Evolutionary conservation across 2,888 invertebrate species (phyloP).

Genomic region (Agrochola macilenta): DNA sequence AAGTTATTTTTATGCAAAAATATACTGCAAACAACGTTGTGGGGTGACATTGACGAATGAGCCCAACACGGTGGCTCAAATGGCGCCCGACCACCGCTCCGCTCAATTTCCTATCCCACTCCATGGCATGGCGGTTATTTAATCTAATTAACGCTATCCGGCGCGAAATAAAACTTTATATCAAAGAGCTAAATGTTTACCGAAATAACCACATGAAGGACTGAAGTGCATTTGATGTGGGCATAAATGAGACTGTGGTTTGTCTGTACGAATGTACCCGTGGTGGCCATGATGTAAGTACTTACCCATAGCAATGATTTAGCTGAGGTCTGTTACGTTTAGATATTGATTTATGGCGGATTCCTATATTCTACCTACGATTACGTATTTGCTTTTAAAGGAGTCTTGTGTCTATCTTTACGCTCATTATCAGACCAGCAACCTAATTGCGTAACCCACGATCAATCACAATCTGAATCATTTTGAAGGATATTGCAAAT

Average conservation of each 20-base stretch:
- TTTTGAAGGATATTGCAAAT: too few relatives aligned
- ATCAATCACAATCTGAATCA: too few relatives aligned
- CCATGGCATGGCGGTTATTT: slow-evolving; percentile 68
- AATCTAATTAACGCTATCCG: slow-evolving; percentile 69
- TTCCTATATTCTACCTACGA: background rate
- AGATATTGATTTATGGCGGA: slow-evolving; percentile 4
- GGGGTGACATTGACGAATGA: slow-evolving; percentile 83
- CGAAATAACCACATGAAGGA: slow-evolving; percentile 65
- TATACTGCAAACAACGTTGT: slow-evolving; percentile 78
- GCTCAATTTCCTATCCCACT: slow-evolving; percentile 79
- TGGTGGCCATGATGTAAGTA: slow-evolving; percentile 14
- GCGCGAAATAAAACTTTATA: slow-evolving; percentile 65
- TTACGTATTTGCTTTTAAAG: background rate
- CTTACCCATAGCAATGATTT: slow-evolving; percentile 1
- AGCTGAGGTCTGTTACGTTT: slow-evolving; percentile 15
- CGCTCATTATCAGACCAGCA: background rate
- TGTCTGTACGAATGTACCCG: slow-evolving; percentile 13
- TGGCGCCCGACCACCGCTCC: slow-evolving; percentile 70
- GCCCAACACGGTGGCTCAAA: slow-evolving; percentile 70
- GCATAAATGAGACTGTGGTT: slow-evolving; percentile 50
- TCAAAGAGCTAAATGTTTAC: slow-evolving; percentile 67
- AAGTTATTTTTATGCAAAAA: slow-evolving; percentile 85
- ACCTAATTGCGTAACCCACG: too few relatives aligned
- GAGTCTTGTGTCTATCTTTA: background rate
- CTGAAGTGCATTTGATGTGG: slow-evolving; percentile 58